phyloP scores from a whole-genome alignment of 2,888 invertebrate genomes.

The Leptodirus hochenwartii region DNA sequence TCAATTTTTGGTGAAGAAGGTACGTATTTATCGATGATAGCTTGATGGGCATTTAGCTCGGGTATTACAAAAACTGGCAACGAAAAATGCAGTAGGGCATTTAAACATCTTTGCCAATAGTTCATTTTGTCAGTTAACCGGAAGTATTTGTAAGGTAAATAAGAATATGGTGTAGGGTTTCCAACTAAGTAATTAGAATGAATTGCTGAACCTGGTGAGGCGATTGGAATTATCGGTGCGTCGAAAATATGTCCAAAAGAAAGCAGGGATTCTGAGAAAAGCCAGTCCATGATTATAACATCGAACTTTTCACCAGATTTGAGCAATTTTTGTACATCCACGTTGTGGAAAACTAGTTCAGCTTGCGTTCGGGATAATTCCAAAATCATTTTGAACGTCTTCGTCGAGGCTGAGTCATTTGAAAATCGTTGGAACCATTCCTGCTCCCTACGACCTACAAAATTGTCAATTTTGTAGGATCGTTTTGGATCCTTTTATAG shows the following conservation, averaged over 20 bases:
- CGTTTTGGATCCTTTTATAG: background rate
- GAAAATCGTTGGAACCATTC: conserved; percentile 5
- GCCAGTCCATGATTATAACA: conserved; percentile 18
- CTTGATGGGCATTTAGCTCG: conserved; percentile 7
- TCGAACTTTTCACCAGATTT: conserved; percentile 14
- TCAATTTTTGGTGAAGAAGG: conserved; percentile 15
- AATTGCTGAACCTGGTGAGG: conserved; percentile 16
- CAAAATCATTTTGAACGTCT: conserved; percentile 1
- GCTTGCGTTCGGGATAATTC: conserved; percentile 1
- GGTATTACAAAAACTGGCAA: background rate
- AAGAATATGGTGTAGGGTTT: conserved; percentile 20
- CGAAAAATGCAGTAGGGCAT: conserved; percentile 12
- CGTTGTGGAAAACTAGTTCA: too few species aligned
- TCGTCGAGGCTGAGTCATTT: conserved; percentile 1
- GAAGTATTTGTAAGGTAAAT: conserved; percentile 18
- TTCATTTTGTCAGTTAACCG: conserved; percentile 19
- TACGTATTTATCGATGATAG: conserved; percentile 14
- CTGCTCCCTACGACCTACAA: background rate
- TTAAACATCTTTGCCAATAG: conserved; percentile 18
- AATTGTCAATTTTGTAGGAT: background rate
- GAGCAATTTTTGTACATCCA: background rate
- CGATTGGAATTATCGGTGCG: conserved; percentile 19
- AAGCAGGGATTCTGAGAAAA: conserved; percentile 20
- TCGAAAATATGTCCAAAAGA: conserved; percentile 20
- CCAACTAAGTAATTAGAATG: conserved; percentile 17